Conservation (phyloP, 2,113 vertebrate genomes). For the Patagioenas fasciata region DNA sequence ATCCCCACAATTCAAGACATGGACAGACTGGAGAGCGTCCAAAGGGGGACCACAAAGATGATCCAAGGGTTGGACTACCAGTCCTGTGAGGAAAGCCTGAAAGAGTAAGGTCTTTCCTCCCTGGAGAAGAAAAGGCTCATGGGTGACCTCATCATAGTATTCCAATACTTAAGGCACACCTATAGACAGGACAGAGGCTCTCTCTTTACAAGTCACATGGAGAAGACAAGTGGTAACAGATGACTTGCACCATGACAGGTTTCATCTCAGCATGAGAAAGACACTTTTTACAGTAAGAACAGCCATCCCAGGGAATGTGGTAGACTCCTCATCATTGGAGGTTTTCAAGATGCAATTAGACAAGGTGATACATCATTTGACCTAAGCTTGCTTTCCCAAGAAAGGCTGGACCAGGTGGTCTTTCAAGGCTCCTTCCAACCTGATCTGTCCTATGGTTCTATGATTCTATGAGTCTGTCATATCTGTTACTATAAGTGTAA, state of each 20-base stretch:
- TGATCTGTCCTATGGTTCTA: not conserved
- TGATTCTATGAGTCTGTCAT: not conserved
- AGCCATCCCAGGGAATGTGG: not conserved
- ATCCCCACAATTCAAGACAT: accelerated
- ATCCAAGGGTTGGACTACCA: not conserved
- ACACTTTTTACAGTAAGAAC: not conserved
- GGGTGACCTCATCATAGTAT: not conserved
- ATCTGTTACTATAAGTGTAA: not conserved
- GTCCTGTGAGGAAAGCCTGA: not conserved
- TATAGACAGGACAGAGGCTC: not conserved
- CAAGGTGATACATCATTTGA: not conserved
- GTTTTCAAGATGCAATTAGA: not conserved
- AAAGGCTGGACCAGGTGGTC: not conserved
- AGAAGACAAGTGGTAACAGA: not conserved
- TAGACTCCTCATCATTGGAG: not conserved
- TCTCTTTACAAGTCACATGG: not conserved
- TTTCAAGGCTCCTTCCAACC: not conserved
- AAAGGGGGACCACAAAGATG: accelerated
- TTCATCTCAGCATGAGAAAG: not conserved
- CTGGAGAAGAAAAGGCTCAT: not conserved
- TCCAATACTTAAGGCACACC: not conserved
- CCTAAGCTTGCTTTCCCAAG: not conserved
- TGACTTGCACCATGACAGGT: not conserved
- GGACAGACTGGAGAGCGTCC: not conserved
- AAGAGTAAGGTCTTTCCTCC: not conserved